A percentile compares a stretch with the other conserved stretches of the same genome.
These are phyloP conservation scores for Pelecanus crispus DNA, from an alignment of 2,113 vertebrate species.

Conservation along the genomic window DNA sequence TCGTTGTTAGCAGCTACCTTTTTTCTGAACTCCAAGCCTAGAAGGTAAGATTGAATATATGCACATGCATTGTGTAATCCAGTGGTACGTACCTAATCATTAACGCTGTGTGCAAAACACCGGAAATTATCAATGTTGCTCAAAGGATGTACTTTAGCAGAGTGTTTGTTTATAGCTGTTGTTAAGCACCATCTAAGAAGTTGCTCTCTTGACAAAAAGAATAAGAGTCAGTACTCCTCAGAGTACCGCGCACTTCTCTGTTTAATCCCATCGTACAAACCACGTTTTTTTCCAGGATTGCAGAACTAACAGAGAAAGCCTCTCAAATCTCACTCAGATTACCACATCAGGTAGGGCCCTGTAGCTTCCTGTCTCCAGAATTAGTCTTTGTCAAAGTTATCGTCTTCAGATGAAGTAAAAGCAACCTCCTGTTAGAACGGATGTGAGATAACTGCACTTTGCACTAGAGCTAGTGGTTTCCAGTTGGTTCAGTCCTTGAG, in stretches of 20 bases:
- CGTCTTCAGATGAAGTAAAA: not conserved
- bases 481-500: not conserved
- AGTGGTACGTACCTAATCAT: not conserved
- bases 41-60: not conserved
- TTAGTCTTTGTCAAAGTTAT: not conserved
- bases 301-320: not conserved
- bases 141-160: not conserved
- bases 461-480: not conserved
- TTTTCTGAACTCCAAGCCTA: not conserved
- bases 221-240: not conserved
- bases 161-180: not conserved
- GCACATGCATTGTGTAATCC: not conserved
- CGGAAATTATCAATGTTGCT: not conserved
- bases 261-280: not conserved
- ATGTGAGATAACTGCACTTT: not conserved
- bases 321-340: not conserved
- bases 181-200: not conserved
- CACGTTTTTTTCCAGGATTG: not conserved
- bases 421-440: not conserved
- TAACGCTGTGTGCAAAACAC: not conserved
- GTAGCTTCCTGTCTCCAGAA: not conserved
- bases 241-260: not conserved
- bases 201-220: not conserved
- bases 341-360: not conserved
- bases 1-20: not conserved